phyloP scores from a whole-genome alignment of 2,888 invertebrate species.

The Cotesia congregata region DNA sequence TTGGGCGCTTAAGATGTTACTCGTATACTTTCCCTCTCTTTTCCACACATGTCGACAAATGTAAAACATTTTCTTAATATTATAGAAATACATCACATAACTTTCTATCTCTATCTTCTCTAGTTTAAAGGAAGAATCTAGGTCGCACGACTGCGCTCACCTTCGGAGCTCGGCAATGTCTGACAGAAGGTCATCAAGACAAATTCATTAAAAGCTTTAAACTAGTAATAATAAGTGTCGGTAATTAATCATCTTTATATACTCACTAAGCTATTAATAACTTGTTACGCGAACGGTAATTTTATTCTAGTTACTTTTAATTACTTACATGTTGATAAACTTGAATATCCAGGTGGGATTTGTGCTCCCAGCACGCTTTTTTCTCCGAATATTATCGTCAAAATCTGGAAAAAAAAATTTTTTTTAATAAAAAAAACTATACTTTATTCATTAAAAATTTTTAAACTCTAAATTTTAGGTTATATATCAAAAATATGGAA shows the following conservation, averaged over 20 bases:
- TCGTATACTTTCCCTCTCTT: conserved; percentile 30
- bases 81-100: conserved; percentile 33
- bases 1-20: conserved; percentile 43
- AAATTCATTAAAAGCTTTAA: conserved; percentile 29
- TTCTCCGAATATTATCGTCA: conserved; percentile 62
- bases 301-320: background rate
- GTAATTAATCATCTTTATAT: conserved; percentile 25
- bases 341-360: conserved; percentile 56
- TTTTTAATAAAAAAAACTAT: background rate
- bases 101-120: conserved; percentile 37
- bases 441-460: too few relatives aligned
- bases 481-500: too few relatives aligned
- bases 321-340: conserved; percentile 64
- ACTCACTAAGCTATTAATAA: background rate
- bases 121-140: conserved; percentile 58
- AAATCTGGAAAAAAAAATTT: conserved; percentile 55
- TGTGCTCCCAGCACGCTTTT: conserved; percentile 63
- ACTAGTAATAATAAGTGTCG: conserved; percentile 20
- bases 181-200: conserved; percentile 62
- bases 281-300: background rate
- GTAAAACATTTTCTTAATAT: conserved; percentile 19
- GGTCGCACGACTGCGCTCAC: conserved; percentile 67
- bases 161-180: conserved; percentile 62
- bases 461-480: background rate
- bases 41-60: conserved; percentile 11